A percentile compares a stretch with the other conserved stretches of the same genome.
Conservation (phyloP, 2,113 vertebrate species). For the Protobothrops mucrosquamatus region DNA sequence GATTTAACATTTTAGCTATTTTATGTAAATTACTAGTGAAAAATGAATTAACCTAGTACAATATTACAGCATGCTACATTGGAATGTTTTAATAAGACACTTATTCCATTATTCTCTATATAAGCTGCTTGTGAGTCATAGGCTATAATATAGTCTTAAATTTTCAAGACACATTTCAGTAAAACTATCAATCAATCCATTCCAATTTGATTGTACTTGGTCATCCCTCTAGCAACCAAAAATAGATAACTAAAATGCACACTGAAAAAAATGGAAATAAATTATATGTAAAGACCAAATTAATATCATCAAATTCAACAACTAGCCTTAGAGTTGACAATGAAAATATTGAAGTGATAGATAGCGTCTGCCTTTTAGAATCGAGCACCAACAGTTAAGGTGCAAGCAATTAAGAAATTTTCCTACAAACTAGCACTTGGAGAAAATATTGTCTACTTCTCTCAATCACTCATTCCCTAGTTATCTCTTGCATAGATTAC, state of each 20-base stretch:
- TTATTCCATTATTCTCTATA: neutral
- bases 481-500: neutral
- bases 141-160: neutral
- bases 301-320: neutral
- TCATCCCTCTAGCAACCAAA: neutral
- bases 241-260: neutral
- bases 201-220: neutral
- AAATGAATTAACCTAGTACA: conserved; percentile 32
- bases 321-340: neutral
- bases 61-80: conserved; percentile 21
- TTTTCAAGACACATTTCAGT: neutral
- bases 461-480: neutral
- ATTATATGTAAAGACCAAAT: neutral
- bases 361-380: neutral
- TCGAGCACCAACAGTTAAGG: neutral
- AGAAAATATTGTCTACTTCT: neutral
- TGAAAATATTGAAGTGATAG: neutral
- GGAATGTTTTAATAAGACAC: conserved; percentile 2
- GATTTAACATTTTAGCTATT: conserved; percentile 26
- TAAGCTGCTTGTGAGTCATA: neutral
- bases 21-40: conserved; percentile 23
- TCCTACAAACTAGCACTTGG: neutral
- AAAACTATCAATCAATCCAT: neutral
- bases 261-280: neutral
- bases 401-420: neutral